Conservation (phyloP, 2,113 vertebrate species). For the Mionectes macconnelli region DNA sequence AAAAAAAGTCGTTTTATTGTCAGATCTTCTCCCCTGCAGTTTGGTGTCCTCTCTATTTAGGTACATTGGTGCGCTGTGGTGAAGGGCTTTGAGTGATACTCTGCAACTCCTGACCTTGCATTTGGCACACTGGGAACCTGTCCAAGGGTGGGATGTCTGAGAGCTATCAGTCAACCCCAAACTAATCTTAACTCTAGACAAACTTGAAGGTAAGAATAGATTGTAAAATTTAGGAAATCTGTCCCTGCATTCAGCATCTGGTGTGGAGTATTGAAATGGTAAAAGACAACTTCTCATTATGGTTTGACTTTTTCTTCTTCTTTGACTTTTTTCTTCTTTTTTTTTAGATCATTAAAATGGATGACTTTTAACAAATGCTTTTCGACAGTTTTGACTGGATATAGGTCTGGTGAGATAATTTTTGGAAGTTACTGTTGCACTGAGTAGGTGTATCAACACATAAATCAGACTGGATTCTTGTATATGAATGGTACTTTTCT, state of each 20-base stretch:
- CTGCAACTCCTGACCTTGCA: neutral
- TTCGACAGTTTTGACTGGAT: neutral
- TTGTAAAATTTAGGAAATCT: neutral
- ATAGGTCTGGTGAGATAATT: neutral
- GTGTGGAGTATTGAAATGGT: neutral
- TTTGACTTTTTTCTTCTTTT: no score
- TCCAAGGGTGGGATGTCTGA: neutral
- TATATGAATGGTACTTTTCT: neutral
- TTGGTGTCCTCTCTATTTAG: neutral
- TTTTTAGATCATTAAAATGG: neutral
- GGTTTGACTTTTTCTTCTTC: neutral
- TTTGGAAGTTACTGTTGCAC: neutral
- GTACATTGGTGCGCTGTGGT: rapidly evolving
- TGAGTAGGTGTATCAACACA: neutral
- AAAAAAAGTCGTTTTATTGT: neutral
- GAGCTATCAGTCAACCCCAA: neutral
- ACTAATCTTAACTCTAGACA: neutral
- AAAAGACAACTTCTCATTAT: neutral
- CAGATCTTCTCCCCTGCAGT: neutral
- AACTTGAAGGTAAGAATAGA: neutral
- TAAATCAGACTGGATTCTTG: neutral
- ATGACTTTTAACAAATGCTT: neutral
- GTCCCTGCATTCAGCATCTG: neutral
- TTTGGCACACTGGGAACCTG: neutral
- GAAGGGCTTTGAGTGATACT: neutral